phyloP scores from a whole-genome alignment of 30 jellyfish, hydroid and myxozoan genomes.

The Calvadosia cruxmelitensis region DNA sequence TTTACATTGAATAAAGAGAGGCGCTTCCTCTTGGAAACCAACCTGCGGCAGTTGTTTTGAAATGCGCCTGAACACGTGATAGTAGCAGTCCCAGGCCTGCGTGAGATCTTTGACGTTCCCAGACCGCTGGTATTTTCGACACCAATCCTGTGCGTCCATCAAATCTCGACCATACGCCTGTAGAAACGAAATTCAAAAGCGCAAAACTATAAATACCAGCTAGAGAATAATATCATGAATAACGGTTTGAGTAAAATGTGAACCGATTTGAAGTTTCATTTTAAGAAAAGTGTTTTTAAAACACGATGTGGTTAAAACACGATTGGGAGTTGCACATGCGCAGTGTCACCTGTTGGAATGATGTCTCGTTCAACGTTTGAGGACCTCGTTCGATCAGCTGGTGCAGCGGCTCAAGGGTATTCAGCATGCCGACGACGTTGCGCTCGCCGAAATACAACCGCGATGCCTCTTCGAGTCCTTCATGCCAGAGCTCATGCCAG shows the following conservation, averaged over 20 bases:
- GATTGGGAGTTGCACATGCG: no score
- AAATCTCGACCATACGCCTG: constrained; percentile 97
- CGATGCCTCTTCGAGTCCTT: constrained; percentile 92
- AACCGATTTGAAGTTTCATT: no score
- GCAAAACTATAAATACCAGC: no score
- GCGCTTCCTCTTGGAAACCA: no score
- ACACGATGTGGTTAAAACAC: no score
- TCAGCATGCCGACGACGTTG: constrained; percentile 77
- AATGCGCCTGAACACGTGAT: constrained; percentile 83
- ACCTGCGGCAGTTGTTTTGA: constrained; percentile 95
- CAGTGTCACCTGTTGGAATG: constrained; percentile 72
- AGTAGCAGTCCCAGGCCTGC: constrained; percentile 91
- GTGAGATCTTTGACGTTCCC: constrained; percentile 68
- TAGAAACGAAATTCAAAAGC: background rate
- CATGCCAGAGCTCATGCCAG: constrained; percentile 97
- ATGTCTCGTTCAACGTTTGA: constrained; percentile 76
- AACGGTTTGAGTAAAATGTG: no score
- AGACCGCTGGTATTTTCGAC: constrained; percentile 75
- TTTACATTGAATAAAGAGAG: no score
- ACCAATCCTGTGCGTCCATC: constrained; percentile 96
- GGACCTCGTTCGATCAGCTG: constrained; percentile 91
- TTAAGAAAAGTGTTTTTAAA: no score
- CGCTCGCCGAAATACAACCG: constrained; percentile 82
- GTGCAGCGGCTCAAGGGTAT: constrained; percentile 85
- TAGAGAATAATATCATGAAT: no score